Base-by-base conservation (phyloP, 2,888 invertebrate genomes). In the Ormyrus thymus region DNA sequence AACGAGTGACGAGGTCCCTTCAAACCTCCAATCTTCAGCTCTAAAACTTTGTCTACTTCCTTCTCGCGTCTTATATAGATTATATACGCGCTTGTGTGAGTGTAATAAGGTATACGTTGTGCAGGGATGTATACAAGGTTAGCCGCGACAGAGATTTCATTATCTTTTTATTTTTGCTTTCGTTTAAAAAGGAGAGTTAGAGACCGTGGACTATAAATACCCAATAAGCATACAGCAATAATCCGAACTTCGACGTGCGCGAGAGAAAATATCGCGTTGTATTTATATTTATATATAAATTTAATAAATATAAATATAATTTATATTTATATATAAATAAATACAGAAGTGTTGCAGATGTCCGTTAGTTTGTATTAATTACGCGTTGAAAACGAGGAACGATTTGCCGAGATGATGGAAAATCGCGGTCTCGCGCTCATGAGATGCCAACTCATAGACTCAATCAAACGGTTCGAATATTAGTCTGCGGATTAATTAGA, bases 121-220 rank as follows among this genome's bases (percentile, higher is more conserved):
- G 72, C 66, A 66, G 45, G 59, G 66, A 43, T 78, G 78, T 73
- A 59, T 70, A 70, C 59, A 70, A 70, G 13, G 59, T 10, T 70
- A 73, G 59, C 13, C 78, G 50, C 61, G 53, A 55, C n/a, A 62
- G 29, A 73, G 29, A 29, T 29, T 29, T 29, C 29, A 29, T 29
- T 29, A 29, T 29, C 29, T 29, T 29, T 29, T 29, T 29, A 29
- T 29, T 29, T 29, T 29, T 76, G 51, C 3, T 59, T 43, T 70
- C 53, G 13, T 76, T 62, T 56, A 58, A 65, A 65, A 64, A 62
- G 48, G 61, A 70, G 29, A 56, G 45, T 56, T 43, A 46, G 15
- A 71, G 69, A 76, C 50, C 50, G 29, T 62, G 55, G 66, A 55
- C 55, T 76, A 55, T 62, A 48, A 62, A 69, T 62, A 29, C 50